phyloP scores from a whole-genome alignment of 2,888 invertebrate species.

The Chouioia cunea region DNA sequence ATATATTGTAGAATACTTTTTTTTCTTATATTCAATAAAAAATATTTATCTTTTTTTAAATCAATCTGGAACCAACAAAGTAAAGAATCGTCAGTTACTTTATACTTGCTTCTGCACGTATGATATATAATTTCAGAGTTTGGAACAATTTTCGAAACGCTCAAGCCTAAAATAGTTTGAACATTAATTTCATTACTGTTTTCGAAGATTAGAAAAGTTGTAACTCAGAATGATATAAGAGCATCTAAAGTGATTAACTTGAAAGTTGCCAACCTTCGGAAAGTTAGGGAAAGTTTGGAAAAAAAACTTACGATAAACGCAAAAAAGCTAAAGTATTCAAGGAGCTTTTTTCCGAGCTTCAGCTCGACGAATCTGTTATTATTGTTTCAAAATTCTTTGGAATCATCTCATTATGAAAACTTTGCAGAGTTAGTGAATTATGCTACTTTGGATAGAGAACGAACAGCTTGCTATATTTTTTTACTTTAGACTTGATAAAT shows the following conservation, averaged over 20 bases:
- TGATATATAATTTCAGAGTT: too few relatives aligned
- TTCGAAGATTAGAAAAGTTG: slow-evolving; percentile 22
- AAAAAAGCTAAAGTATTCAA: slow-evolving; percentile 24
- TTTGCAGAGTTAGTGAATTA: not conserved
- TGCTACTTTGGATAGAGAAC: too few relatives aligned
- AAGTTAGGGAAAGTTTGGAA: slow-evolving; percentile 12
- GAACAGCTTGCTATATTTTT: too few relatives aligned
- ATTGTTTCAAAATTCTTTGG: slow-evolving; percentile 19
- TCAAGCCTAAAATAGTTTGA: not conserved
- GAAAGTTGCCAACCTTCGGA: slow-evolving; percentile 6
- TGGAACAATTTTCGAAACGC: too few relatives aligned
- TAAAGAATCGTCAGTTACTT: too few relatives aligned
- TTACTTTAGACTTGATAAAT: too few relatives aligned
- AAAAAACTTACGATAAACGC: slow-evolving; percentile 2
- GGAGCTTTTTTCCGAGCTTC: slow-evolving; percentile 7
- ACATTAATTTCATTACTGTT: slow-evolving; percentile 27
- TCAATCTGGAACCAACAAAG: too few relatives aligned
- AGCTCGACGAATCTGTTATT: slow-evolving; percentile 18
- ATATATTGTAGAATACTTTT: too few relatives aligned
- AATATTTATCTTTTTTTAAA: too few relatives aligned
- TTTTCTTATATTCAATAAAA: too few relatives aligned
- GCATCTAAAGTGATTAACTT: slow-evolving; percentile 17
- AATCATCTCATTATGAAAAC: slow-evolving; percentile 26
- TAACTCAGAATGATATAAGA: slow-evolving; percentile 15
- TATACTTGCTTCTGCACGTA: too few relatives aligned